A percentile compares a stretch with the other conserved stretches of the same genome.
Evolutionary conservation across 53 echinoderm and acorn worm species (phyloP).

Genomic region (Stichopus horrens): DNA sequence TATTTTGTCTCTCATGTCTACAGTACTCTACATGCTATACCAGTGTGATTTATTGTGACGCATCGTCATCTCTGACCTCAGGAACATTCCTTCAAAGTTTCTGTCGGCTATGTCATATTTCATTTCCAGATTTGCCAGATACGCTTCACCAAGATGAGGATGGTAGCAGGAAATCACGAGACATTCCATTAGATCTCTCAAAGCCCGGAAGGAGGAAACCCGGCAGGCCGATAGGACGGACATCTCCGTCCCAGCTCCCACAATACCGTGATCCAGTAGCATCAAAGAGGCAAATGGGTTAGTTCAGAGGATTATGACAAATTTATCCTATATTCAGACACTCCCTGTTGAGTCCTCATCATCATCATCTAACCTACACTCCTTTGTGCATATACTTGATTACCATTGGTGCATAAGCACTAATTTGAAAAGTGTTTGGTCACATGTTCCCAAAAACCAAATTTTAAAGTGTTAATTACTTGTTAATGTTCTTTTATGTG

Average conservation of each 20-base stretch:
- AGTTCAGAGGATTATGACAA: neutral
- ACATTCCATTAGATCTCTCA: constrained; percentile 36
- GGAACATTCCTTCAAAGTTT: too few relatives aligned
- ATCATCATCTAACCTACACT: too few relatives aligned
- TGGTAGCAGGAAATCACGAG: constrained; percentile 13
- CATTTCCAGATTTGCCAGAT: neutral
- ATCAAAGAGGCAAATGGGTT: neutral
- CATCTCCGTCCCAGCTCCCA: neutral
- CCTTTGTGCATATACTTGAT: too few relatives aligned
- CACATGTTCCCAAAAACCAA: too few relatives aligned
- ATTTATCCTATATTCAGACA: neutral
- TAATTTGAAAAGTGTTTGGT: too few relatives aligned
- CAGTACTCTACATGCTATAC: too few relatives aligned
- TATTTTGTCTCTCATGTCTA: too few relatives aligned
- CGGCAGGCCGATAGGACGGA: constrained; percentile 16
- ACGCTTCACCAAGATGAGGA: neutral
- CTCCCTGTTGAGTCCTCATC: neutral
- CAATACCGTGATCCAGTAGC: neutral
- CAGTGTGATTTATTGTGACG: too few relatives aligned
- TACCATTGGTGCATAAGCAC: too few relatives aligned
- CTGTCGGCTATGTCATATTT: neutral
- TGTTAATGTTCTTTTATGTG: too few relatives aligned
- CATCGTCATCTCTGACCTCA: too few relatives aligned
- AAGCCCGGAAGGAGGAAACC: constrained; percentile 18
- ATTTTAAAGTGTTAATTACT: too few relatives aligned